A percentile compares a stretch with the other conserved stretches of the same genome.
Evolutionary conservation across 2,888 invertebrate genomes (phyloP).

Genomic region (Lasius platythorax): DNA sequence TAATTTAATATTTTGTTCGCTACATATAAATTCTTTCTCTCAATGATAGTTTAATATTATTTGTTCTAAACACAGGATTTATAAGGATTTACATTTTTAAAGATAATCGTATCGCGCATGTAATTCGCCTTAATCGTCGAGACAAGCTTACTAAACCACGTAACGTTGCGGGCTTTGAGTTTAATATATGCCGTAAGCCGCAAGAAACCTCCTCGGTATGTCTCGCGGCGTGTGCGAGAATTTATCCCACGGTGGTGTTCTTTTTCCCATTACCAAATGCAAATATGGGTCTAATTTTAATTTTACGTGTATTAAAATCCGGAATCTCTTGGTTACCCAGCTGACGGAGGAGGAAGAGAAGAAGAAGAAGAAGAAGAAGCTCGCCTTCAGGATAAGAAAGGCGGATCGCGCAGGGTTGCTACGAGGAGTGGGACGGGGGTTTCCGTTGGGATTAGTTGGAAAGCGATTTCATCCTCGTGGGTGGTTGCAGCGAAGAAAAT

Average conservation of each 20-base stretch:
- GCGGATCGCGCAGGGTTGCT: conserved; percentile 63
- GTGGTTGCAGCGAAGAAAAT: conserved; percentile 80
- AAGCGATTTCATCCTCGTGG: conserved; percentile 82
- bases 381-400: conserved; percentile 70
- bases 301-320: conserved; percentile 88
- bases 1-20: not conserved
- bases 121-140: conserved; percentile 52
- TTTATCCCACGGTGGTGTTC: conserved; percentile 68
- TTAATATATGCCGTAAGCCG: conserved; percentile 55
- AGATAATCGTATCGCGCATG: conserved; percentile 20
- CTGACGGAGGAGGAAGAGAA: conserved; percentile 84
- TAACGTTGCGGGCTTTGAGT: conserved; percentile 49
- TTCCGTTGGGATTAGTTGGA: conserved; percentile 83
- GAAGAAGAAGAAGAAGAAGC: conserved; percentile 51
- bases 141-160: conserved; percentile 51
- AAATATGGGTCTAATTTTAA: conserved; percentile 89
- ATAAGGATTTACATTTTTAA: conserved; percentile 20
- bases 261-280: conserved; percentile 88
- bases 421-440: conserved; percentile 61
- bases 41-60: conserved; percentile 28
- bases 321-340: conserved; percentile 85
- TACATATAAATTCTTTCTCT: not conserved
- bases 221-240: conserved; percentile 64
- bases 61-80: not conserved
- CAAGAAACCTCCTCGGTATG: conserved; percentile 52